Evolutionary conservation across 2,888 invertebrate species (phyloP).

Genomic region (Sinotaia quadrata): DNA sequence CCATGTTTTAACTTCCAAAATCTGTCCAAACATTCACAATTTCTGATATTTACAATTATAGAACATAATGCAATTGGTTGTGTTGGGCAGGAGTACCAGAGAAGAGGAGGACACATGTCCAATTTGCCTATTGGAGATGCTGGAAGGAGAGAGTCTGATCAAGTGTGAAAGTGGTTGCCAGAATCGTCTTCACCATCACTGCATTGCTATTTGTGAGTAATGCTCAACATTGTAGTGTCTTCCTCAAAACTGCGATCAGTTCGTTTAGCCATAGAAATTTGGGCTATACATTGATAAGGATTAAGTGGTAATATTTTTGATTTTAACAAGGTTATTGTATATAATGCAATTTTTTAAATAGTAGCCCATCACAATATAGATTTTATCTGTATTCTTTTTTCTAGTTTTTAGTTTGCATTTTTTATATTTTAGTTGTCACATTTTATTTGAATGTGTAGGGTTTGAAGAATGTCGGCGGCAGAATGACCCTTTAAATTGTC

Average conservation of each 20-base stretch:
- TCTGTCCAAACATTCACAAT: background rate
- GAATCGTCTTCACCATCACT: conserved; percentile 73
- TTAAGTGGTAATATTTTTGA: no score
- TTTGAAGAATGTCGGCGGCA: conserved; percentile 71
- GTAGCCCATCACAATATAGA: no score
- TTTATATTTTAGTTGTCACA: background rate
- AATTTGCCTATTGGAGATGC: conserved; percentile 74
- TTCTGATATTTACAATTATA: background rate
- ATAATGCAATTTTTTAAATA: no score
- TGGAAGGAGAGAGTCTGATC: conserved; percentile 73
- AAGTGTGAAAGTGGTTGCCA: conserved; percentile 72
- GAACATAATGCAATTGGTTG: background rate
- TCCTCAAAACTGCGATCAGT: no score
- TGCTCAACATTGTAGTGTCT: no score
- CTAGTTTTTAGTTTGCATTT: background rate
- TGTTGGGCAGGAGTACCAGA: conserved; percentile 51
- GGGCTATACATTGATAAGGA: no score
- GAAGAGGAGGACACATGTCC: conserved; percentile 73
- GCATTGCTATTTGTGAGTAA: conserved; percentile 72
- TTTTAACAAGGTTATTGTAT: no score
- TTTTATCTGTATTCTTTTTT: no score
- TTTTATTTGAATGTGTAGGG: conserved; percentile 60
- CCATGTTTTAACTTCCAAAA: background rate
- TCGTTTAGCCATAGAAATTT: no score
- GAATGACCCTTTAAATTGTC: conserved; percentile 71